phyloP scores from a whole-genome alignment of 2,888 invertebrate genomes.

The Drosophila buzzatii region DNA sequence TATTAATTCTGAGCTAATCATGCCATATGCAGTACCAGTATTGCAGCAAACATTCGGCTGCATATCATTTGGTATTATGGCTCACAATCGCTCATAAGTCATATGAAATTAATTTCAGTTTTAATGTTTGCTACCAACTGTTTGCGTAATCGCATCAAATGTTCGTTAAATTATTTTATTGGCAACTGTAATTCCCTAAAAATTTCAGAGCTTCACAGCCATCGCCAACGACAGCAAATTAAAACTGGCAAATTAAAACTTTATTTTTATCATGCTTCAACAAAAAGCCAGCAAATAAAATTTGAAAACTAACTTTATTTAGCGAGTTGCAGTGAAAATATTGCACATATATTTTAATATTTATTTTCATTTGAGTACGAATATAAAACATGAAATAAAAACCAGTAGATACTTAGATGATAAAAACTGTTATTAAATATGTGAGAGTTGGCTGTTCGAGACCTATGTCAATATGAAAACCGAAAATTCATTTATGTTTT shows the following conservation, averaged over 20 bases:
- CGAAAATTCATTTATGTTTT: constrained; percentile 15
- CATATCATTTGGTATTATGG: neutral
- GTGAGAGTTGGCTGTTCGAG: constrained; percentile 23
- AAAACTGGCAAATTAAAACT: constrained; percentile 12
- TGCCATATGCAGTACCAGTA: neutral
- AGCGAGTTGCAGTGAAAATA: constrained; percentile 13
- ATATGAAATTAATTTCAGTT: neutral
- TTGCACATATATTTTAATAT: constrained; percentile 53
- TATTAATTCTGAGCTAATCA: neutral
- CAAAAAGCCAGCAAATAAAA: constrained; percentile 27
- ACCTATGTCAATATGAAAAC: constrained; percentile 55
- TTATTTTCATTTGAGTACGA: constrained; percentile 42
- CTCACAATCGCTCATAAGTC: neutral
- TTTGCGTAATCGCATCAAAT: neutral
- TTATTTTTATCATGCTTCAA: constrained; percentile 32
- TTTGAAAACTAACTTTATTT: constrained; percentile 18
- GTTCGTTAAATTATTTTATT: neutral
- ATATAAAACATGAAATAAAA: constrained; percentile 7
- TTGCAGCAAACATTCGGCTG: neutral
- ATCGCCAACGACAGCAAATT: neutral
- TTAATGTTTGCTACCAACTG: neutral
- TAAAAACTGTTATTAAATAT: constrained; percentile 58
- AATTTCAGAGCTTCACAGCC: neutral
- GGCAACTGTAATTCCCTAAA: constrained; percentile 1
- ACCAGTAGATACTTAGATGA: constrained; percentile 37